Base-by-base conservation (phyloP, 2,797 vertebrate species). In the Aplochiton taeniatus region DNA sequence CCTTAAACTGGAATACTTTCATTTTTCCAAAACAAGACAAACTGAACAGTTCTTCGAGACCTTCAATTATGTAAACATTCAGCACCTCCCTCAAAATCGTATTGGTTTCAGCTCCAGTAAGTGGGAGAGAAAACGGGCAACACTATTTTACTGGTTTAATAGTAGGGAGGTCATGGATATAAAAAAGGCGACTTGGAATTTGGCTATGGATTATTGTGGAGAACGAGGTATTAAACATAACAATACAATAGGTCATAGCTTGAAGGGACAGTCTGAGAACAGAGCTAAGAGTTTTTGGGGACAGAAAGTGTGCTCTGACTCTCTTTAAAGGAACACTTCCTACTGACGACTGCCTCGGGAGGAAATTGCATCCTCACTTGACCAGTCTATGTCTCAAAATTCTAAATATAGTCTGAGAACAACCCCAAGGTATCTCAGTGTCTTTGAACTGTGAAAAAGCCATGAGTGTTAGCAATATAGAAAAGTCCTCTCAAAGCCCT, bases 351-450 rank as follows among this genome's bases (percentile, higher is more conserved):
- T 90, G 89, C 88, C 90, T 88, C 84, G 88, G 86, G 85, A 90
- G 92, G 92, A 92, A 87, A 75, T 85, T 89, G 91, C 89, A 89
- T 91, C 92, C 89, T 92, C 89, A 88, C 88, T 92, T 83, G 92
- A 94, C 92, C 94, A 93, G 92, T 94, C 94, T 93, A 92, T 90
- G 86, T 92, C 77, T 93, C 61, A 85, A 89, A 79, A 87, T 85
- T 79, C 75, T 50, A 78, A 68, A 80, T 84, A 73, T 63, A 70
- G 73, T 87, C 82, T 85, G 79, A 87, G 65, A 83, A 85, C 82
- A 88, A 86, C 69, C 74, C 81, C 73, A 50, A 63, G 71, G 69
- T 63, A 9, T 20, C 52, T 13, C 5, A 5, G 46, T n/a, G 10
- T 18, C 13, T 9, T 71, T 68, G 71, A 68, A 55, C 63, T 63